Evolutionary conservation across 2,797 vertebrate species (phyloP).

Genomic region (Rhodeus uyekii): DNA sequence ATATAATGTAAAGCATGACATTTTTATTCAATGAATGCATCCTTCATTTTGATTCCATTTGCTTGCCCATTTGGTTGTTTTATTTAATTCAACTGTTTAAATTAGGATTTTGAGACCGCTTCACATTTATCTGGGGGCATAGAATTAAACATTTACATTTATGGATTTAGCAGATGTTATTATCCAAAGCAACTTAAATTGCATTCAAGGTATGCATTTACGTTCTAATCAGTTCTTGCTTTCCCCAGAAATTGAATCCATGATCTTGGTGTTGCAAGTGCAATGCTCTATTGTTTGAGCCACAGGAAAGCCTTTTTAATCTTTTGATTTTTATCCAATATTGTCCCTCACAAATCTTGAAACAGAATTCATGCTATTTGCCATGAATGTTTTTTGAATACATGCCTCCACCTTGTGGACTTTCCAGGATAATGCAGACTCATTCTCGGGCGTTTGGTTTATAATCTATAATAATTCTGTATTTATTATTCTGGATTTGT

Average conservation of each 20-base stretch:
- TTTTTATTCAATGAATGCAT: slow-evolving; percentile 59
- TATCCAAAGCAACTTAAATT: too few species aligned
- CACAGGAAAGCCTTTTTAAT: too few species aligned
- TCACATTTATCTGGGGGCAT: not conserved
- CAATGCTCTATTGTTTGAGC: too few species aligned
- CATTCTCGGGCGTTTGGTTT: not conserved
- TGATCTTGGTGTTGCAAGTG: too few species aligned
- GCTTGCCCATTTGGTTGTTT: slow-evolving; percentile 33
- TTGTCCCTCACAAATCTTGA: not conserved
- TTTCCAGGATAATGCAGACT: not conserved
- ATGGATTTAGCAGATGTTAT: too few species aligned
- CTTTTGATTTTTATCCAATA: slow-evolving; percentile 3
- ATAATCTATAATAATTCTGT: not conserved
- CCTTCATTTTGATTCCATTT: slow-evolving; percentile 57
- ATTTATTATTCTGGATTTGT: slow-evolving; percentile 37
- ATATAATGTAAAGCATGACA: slow-evolving; percentile 65
- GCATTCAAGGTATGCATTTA: too few species aligned
- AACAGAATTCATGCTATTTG: not conserved
- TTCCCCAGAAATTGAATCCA: too few species aligned
- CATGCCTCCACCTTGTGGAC: slow-evolving; percentile 68
- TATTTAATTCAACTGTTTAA: not conserved
- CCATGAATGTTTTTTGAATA: slow-evolving; percentile 33
- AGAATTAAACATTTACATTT: not conserved
- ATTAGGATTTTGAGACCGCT: not conserved
- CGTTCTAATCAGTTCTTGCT: too few species aligned